Conservation (phyloP, 2,113 vertebrate species). For the Strigops habroptila region DNA sequence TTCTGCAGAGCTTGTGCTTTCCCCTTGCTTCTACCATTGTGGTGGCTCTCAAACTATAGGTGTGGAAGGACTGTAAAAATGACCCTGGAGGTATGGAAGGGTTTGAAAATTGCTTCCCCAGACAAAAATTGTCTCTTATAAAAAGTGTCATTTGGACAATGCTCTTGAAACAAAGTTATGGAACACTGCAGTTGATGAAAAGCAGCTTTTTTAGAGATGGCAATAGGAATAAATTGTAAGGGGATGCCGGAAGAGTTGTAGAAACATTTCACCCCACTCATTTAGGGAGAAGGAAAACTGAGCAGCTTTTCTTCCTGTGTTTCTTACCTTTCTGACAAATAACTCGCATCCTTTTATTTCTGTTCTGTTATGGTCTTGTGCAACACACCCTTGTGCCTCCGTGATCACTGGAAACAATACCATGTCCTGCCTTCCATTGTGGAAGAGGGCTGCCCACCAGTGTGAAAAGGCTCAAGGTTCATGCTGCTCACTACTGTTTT, state of each 20-base stretch:
- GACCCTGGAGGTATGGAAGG: not conserved
- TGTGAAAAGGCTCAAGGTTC: not conserved
- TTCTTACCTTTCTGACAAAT: not conserved
- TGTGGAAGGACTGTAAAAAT: not conserved
- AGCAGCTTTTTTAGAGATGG: not conserved
- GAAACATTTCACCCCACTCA: not conserved
- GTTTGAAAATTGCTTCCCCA: not conserved
- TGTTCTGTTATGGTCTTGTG: not conserved
- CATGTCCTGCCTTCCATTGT: not conserved
- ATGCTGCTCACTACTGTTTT: not conserved
- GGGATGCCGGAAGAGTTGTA: not conserved
- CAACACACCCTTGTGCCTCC: accelerated
- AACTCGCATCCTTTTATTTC: not conserved
- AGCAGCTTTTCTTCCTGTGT: not conserved
- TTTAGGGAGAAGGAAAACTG: not conserved
- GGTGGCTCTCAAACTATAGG: not conserved
- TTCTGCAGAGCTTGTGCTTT: not conserved
- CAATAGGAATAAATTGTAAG: not conserved
- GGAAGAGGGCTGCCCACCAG: not conserved
- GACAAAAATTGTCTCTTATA: not conserved
- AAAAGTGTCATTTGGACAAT: not conserved
- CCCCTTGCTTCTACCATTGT: not conserved
- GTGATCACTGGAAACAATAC: not conserved
- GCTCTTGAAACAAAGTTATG: not conserved
- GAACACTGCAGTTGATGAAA: not conserved